Base-by-base conservation (phyloP, 2,888 invertebrate genomes). In the Heliconius ismenius region DNA sequence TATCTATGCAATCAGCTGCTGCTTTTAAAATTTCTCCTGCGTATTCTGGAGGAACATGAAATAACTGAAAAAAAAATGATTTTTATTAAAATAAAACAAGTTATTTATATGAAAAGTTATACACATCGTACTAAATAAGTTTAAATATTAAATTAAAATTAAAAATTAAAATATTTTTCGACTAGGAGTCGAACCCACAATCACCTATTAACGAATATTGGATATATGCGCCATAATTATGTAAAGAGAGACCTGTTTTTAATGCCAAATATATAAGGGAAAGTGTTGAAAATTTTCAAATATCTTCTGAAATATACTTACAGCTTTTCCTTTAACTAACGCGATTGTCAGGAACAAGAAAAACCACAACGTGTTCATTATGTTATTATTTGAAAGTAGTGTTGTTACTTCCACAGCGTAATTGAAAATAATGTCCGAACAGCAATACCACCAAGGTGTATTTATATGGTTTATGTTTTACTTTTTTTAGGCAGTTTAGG, bases 1-100 rank as follows among this genome's bases (percentile, higher is more conserved):
- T 82, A 2, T 32, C 68, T 0, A 84, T 76, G 74, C 86, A 85
- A 9, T 76, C 79, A 43, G 83, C 75, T 0, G 86, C 83, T n/a
- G 81, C 81, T 49, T 82, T 80, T n/a, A 78, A 11, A 18, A 83
- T 11, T 24, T 54, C 54, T 0, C 64, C 32, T 21, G 77, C 11
- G 26, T 62, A 68, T 7, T 79, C 64, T 11, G 28, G 68, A 6
- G 80, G 77, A 26, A 82, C 43, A 15, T 43, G 13, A 43, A 43
- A 15, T 1, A 43, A 4, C 43, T 43, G 4, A 15, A 43, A 43
- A 43, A 32, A 15, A 43, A 4, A 43, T 15, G 15, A 1, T 43
- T 43, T 32, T 32, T 32, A 32, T 32, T 32, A 32, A 32, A 32
- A 43, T 43, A 1, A 43, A 43, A 43, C 43, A 43, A 43, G 43